phyloP scores from a whole-genome alignment of 2,797 vertebrate species.

The Oophaga sylvatica region DNA sequence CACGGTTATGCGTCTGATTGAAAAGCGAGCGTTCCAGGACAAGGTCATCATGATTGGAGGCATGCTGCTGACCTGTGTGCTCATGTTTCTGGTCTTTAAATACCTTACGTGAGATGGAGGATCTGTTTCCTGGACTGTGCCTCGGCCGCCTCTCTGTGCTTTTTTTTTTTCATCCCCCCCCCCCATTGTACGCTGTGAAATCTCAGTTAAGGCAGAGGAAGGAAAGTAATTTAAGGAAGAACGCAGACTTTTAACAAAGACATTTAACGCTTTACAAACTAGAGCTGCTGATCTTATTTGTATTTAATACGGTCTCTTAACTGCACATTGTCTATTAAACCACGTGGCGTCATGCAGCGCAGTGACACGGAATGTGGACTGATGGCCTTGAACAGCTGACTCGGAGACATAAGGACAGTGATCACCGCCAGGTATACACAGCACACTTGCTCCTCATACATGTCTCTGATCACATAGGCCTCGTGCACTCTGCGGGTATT shows the following conservation, averaged over 20 bases:
- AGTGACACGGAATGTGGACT: not conserved
- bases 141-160: not conserved
- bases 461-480: not conserved
- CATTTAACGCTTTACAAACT: slow-evolving; percentile 25
- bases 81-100: slow-evolving; percentile 90
- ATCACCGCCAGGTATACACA: not conserved
- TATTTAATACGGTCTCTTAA: slow-evolving; percentile 32
- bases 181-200: slow-evolving; percentile 39
- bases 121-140: not conserved
- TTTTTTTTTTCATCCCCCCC: too few relatives aligned
- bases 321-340: slow-evolving; percentile 51
- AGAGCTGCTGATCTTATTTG: slow-evolving; percentile 14
- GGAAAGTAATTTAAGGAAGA: not conserved
- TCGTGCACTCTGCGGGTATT: too few relatives aligned
- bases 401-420: not conserved
- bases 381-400: not conserved
- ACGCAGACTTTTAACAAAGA: slow-evolving; percentile 29
- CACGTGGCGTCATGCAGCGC: not conserved
- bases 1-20: slow-evolving; percentile 95
- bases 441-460: not conserved
- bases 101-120: slow-evolving; percentile 86
- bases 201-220: slow-evolving; percentile 15
- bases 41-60: slow-evolving; percentile 97
- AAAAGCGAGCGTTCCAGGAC: slow-evolving; percentile 93
- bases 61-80: slow-evolving; percentile 90